A percentile compares a stretch with the other conserved stretches of the same genome.
These are phyloP conservation scores for Leucoptera coffeella DNA, from an alignment of 2,888 invertebrate genomes.

Conservation along the genomic window DNA sequence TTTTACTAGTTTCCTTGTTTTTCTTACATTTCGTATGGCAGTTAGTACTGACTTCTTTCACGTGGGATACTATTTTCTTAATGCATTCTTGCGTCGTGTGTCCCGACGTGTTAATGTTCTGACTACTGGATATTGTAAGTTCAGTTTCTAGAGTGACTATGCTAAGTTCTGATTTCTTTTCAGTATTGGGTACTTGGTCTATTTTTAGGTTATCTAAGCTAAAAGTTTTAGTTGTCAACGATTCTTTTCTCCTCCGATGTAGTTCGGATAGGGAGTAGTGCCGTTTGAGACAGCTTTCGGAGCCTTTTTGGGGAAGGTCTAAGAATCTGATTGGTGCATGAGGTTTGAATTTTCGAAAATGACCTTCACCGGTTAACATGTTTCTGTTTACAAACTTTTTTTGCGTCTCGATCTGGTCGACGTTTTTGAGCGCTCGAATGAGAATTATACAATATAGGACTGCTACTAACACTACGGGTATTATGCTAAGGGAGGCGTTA, in stretches of 20 bases:
- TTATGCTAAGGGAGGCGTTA: slow-evolving; percentile 46
- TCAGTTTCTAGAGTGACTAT: slow-evolving; percentile 18
- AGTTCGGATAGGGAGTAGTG: background rate
- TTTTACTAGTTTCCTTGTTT: slow-evolving; percentile 36
- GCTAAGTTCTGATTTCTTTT: slow-evolving; percentile 17
- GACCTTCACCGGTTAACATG: slow-evolving; percentile 10
- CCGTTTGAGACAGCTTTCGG: background rate
- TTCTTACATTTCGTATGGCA: too few relatives aligned
- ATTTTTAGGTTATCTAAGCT: background rate
- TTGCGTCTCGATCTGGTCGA: slow-evolving; percentile 17
- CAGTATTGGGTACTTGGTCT: background rate
- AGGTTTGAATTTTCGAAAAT: slow-evolving; percentile 3
- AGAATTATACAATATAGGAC: slow-evolving; percentile 55
- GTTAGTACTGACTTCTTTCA: slow-evolving; percentile 6
- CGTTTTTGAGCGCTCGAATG: slow-evolving; percentile 47
- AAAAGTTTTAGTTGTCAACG: background rate
- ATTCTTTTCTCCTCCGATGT: slow-evolving; percentile 18
- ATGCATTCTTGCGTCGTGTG: slow-evolving; percentile 5
- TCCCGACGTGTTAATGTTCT: slow-evolving; percentile 6
- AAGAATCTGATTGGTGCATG: background rate
- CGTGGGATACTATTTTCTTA: slow-evolving; percentile 3
- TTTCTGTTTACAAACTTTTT: too few relatives aligned
- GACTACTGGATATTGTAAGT: slow-evolving; percentile 10
- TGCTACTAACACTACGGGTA: slow-evolving; percentile 36
- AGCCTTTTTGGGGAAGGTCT: too few relatives aligned